Base-by-base conservation (phyloP, 2,797 vertebrate genomes). In the Intellagama lesueurii region DNA sequence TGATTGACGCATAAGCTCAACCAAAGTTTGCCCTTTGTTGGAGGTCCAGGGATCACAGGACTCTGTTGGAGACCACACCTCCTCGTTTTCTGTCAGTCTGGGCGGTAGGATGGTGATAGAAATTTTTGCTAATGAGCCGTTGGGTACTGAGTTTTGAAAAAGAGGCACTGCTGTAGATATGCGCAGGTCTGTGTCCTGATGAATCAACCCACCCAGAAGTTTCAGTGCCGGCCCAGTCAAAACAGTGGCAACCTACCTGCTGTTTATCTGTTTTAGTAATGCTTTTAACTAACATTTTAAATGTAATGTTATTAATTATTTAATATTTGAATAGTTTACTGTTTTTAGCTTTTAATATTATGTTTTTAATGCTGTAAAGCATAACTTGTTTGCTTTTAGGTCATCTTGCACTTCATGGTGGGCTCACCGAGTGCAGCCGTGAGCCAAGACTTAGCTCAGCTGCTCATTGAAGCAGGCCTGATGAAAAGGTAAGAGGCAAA, bases 401-500 rank as follows among this genome's bases (percentile, higher is more conserved):
- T 99, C 82, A 98, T 99, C 89, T 95, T 99, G 77, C 98, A 99
- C 87, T 99, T 99, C 92, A 99, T 99, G 98, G 98, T 99, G 95
- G 98, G 98, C 7, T 98, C 98, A 0, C 98, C 98, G 8, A 98
- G 97, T 2, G 98, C 98, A 0, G 98, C 98, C 0, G 98, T 99
- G 89, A 99, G 98, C 90, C 98, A 98, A 94, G 98, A 99, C 91
- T 95, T 99, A 91, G 97, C 98, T 35, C 98, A 99, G 94, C 98
- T 99, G 60, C 97, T 99, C 87, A 97, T 95, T 68, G 98, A 99
- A 91, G 98, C 98, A 0, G 98, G 98, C 73, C 98, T 99, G 84
- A 99, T 99, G 98, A 98, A 97, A 93, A 99, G 98, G 98, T 99
- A 95, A 89, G 93, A 66, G 77, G 44, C 22, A 66, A 87, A 70